A percentile compares a stretch with the other conserved stretches of the same genome.
phyloP scores from a whole-genome alignment of 2,113 vertebrate species.

The Hoplias malabaricus region DNA sequence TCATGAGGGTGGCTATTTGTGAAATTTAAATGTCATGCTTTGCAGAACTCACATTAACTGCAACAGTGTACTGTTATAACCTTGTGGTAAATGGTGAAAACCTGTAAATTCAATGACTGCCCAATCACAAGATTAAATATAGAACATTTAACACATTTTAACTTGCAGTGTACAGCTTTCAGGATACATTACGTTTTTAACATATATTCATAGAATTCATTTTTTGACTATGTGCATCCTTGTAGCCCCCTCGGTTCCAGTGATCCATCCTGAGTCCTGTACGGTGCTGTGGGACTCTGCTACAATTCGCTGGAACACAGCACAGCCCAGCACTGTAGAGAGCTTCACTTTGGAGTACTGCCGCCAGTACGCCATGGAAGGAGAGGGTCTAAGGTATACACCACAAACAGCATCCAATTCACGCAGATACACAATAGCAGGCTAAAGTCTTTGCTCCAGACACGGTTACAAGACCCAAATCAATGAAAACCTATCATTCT shows the following conservation, averaged over 20 bases:
- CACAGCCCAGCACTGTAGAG: slow-evolving; percentile 57
- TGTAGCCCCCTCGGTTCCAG: slow-evolving; percentile 85
- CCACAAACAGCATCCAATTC: neutral
- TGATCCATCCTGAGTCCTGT: slow-evolving; percentile 81
- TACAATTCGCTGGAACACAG: slow-evolving; percentile 80
- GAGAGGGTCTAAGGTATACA: slow-evolving; percentile 90
- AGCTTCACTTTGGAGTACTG: slow-evolving; percentile 92
- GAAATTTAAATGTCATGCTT: slow-evolving; percentile 27
- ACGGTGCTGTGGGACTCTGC: slow-evolving; percentile 87
- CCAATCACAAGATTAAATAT: slow-evolving; percentile 6
- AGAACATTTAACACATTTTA: neutral
- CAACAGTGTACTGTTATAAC: neutral
- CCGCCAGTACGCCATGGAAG: slow-evolving; percentile 86
- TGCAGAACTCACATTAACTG: too few species aligned
- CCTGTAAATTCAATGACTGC: neutral
- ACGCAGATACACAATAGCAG: neutral
- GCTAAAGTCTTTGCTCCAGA: neutral
- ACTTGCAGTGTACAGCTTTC: neutral
- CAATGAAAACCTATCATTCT: slow-evolving; percentile 12
- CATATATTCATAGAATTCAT: neutral
- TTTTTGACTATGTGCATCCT: slow-evolving; percentile 10
- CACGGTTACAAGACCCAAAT: too few species aligned
- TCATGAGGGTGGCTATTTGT: neutral
- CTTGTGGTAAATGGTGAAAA: neutral
- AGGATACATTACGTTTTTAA: neutral